These are phyloP conservation scores for Danionella dracula DNA, from an alignment of 2,797 vertebrate genomes.

Conservation along the genomic window DNA sequence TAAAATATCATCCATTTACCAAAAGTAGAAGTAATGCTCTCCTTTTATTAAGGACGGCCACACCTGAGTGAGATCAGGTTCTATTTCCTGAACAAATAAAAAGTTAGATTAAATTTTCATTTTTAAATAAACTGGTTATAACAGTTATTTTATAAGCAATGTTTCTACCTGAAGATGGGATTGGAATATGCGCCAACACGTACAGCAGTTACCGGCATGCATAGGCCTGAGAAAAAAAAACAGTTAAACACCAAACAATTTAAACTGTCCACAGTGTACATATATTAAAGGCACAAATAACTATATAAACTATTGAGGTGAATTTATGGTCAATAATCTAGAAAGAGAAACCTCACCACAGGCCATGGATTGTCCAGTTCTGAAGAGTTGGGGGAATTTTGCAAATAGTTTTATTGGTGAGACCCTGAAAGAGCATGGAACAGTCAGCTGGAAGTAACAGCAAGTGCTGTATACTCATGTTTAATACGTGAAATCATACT, in stretches of 20 bases:
- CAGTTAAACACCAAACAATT: background rate
- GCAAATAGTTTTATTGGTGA: constrained; percentile 50
- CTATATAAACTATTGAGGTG: no score
- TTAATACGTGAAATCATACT: constrained; percentile 44
- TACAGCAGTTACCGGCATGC: constrained; percentile 42
- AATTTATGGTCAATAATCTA: background rate
- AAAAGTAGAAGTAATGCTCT: constrained; percentile 60
- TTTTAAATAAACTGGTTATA: background rate
- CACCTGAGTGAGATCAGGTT: constrained; percentile 44
- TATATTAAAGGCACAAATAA: no score
- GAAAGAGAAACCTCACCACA: constrained; percentile 59
- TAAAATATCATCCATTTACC: no score
- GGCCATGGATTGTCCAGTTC: constrained; percentile 71
- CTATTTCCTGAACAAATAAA: constrained; percentile 45
- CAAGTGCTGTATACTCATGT: no score
- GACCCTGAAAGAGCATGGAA: constrained; percentile 46
- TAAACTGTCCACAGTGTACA: no score
- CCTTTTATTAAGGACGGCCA: constrained; percentile 65
- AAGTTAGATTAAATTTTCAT: background rate
- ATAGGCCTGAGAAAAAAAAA: constrained; percentile 53
- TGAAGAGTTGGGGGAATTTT: constrained; percentile 52
- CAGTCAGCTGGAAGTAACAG: no score
- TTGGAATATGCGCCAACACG: constrained; percentile 64
- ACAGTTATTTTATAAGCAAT: background rate
- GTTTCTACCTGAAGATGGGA: constrained; percentile 63